Evolutionary conservation across 2,113 vertebrate species (phyloP).

Genomic region (Leptobrachium leishanense): DNA sequence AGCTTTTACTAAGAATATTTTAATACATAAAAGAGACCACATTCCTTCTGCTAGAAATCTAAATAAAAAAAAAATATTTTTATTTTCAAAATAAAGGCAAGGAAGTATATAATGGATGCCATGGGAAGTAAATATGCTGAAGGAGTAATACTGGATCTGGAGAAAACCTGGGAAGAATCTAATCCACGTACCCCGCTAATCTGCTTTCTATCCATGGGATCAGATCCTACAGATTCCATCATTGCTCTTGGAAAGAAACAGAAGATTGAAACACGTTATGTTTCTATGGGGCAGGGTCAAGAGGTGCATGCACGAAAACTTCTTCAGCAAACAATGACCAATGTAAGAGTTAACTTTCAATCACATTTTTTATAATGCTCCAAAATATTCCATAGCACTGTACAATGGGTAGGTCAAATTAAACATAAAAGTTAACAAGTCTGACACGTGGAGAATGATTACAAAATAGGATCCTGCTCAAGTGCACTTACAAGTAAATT

Average conservation of each 20-base stretch:
- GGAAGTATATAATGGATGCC: conserved; percentile 85
- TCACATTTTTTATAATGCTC: background rate
- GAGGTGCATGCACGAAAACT: conserved; percentile 89
- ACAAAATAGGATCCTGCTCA: too few relatives aligned
- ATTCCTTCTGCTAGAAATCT: too few relatives aligned
- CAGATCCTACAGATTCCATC: conserved; percentile 91
- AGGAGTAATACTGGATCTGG: conserved; percentile 85
- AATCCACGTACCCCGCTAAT: conserved; percentile 85
- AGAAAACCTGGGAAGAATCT: conserved; percentile 91
- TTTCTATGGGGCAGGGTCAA: conserved; percentile 97
- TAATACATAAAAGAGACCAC: background rate
- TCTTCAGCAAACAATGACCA: conserved; percentile 84
- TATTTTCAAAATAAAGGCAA: conserved; percentile 68
- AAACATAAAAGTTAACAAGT: background rate
- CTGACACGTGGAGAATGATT: background rate
- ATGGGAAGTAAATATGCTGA: conserved; percentile 87
- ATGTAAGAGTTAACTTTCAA: conserved; percentile 66
- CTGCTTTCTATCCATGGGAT: conserved; percentile 94
- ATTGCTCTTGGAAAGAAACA: conserved; percentile 85
- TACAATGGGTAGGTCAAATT: too few relatives aligned
- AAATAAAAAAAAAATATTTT: background rate
- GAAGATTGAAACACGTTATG: conserved; percentile 81
- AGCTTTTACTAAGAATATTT: background rate
- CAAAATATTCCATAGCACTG: too few relatives aligned
- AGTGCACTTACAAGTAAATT: too few relatives aligned